A percentile compares a stretch with the other conserved stretches of the same genome.
phyloP scores from a whole-genome alignment of 2,888 invertebrate genomes.

The Eupeodes luniger region DNA sequence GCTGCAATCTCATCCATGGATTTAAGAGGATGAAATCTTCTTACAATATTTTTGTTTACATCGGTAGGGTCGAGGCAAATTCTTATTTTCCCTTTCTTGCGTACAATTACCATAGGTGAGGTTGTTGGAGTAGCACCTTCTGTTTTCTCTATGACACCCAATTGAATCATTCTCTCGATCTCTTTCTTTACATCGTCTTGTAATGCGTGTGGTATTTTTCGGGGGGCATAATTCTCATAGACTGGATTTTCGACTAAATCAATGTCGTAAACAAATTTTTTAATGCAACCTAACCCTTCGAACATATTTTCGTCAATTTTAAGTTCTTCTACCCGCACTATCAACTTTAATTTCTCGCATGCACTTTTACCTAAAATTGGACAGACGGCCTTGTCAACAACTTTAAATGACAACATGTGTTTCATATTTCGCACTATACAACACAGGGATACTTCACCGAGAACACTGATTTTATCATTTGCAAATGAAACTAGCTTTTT shows the following conservation, averaged over 20 bases:
- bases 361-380: slow-evolving; percentile 58
- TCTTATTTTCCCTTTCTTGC: slow-evolving; percentile 47
- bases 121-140: slow-evolving; percentile 42
- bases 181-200: slow-evolving; percentile 45
- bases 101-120: slow-evolving; percentile 34
- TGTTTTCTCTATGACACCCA: slow-evolving; percentile 18
- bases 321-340: slow-evolving; percentile 50
- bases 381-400: slow-evolving; percentile 49
- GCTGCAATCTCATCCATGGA: slow-evolving; percentile 40
- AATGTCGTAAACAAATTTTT: slow-evolving; percentile 52
- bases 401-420: slow-evolving; percentile 25
- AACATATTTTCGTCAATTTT: slow-evolving; percentile 46
- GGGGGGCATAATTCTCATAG: slow-evolving; percentile 36
- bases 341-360: slow-evolving; percentile 57
- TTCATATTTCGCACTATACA: slow-evolving; percentile 39
- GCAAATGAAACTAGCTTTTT: slow-evolving; percentile 41
- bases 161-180: slow-evolving; percentile 44
- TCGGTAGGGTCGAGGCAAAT: slow-evolving; percentile 45
- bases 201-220: no score
- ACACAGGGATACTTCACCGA: slow-evolving; percentile 35
- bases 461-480: slow-evolving; percentile 57
- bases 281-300: slow-evolving; percentile 61
- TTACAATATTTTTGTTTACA: slow-evolving; percentile 43
- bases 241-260: slow-evolving; percentile 43
- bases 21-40: slow-evolving; percentile 48